These are phyloP conservation scores for Mungos mungo DNA, from an alignment of 2,113 vertebrate genomes.

Conservation along the genomic window DNA sequence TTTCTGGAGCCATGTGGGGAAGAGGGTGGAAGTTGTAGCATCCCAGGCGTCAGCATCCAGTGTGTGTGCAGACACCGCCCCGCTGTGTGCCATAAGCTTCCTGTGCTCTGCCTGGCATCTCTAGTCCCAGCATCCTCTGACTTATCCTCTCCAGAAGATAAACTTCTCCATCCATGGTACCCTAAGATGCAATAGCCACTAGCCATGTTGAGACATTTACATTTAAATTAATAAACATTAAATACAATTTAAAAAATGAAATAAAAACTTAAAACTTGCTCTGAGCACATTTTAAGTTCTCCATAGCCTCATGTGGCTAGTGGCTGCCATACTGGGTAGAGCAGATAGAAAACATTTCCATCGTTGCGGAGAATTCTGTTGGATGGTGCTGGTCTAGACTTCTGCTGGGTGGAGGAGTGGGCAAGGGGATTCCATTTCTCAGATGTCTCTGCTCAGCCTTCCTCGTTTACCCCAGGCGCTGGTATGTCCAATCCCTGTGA, in stretches of 20 bases:
- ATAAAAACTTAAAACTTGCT: too few species aligned
- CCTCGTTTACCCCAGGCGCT: neutral
- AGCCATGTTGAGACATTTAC: neutral
- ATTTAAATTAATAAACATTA: neutral
- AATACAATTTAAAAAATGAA: neutral
- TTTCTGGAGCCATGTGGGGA: neutral
- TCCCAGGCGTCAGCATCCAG: neutral
- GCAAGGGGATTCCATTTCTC: neutral
- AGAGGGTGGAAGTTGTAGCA: neutral
- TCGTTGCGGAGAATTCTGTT: neutral
- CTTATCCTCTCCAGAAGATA: neutral
- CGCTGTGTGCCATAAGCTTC: accelerated
- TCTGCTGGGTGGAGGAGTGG: neutral
- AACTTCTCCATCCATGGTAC: neutral
- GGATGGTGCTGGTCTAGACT: neutral
- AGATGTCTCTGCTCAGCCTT: neutral
- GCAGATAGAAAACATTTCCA: neutral
- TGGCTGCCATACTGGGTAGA: neutral
- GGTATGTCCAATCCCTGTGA: neutral
- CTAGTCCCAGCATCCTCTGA: neutral
- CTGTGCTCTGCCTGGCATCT: neutral
- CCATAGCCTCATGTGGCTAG: neutral
- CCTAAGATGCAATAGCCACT: neutral
- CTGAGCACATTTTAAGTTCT: neutral
- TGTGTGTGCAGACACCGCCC: too few species aligned